A percentile compares a stretch with the other conserved stretches of the same genome.
phyloP scores from a whole-genome alignment of 2,888 invertebrate species.

The Phortica magna region DNA sequence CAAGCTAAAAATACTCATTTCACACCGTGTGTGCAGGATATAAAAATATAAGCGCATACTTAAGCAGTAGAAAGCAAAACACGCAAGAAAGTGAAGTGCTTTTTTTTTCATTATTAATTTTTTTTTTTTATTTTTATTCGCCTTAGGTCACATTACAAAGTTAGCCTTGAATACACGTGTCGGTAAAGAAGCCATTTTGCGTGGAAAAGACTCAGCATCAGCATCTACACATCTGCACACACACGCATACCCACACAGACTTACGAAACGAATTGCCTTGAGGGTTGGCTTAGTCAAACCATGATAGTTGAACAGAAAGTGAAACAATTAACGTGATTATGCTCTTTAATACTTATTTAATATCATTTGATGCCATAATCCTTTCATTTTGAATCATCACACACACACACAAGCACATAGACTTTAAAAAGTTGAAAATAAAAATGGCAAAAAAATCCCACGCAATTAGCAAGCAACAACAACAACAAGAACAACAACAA shows the following conservation, averaged over 20 bases:
- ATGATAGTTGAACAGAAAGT: constrained; percentile 5
- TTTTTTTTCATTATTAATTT: constrained; percentile 43
- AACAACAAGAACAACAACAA: background rate
- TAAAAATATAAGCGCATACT: no score
- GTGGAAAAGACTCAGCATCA: no score
- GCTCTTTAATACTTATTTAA: constrained; percentile 28
- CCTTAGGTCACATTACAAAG: background rate
- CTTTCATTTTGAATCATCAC: background rate
- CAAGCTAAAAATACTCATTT: no score
- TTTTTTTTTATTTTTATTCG: background rate
- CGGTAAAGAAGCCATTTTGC: background rate
- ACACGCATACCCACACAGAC: background rate
- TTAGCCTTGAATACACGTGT: background rate
- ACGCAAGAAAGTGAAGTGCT: constrained; percentile 31
- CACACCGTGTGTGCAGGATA: no score
- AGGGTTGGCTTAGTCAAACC: background rate
- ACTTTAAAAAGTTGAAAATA: background rate
- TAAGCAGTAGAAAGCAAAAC: no score
- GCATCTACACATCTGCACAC: background rate
- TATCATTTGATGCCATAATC: constrained; percentile 28
- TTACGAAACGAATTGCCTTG: background rate
- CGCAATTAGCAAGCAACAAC: constrained; percentile 31
- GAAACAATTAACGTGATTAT: constrained; percentile 24
- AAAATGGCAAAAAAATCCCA: background rate
- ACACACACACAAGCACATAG: background rate